Base-by-base conservation (phyloP, 2,797 vertebrate species). In the Lates japonicus region DNA sequence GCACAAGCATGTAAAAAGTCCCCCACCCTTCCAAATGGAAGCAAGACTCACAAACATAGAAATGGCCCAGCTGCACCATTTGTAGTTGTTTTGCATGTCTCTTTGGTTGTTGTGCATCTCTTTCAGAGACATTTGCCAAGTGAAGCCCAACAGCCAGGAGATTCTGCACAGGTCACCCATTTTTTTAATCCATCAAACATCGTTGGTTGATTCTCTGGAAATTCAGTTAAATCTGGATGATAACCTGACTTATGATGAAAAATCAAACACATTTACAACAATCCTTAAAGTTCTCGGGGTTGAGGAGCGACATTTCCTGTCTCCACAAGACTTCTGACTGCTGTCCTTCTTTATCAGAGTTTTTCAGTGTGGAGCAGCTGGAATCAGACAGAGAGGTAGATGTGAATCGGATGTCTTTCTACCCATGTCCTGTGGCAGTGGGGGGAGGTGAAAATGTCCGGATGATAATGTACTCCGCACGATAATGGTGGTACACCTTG, bases 401-500 rank as follows among this genome's bases (percentile, higher is more conserved):
- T 73, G 71, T 79, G 75, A 52, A 62, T 71, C 44, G 57, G 59
- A 49, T 58, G 33, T 57, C 37, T 78, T 39, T 62, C 35, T 63
- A n/a, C 22, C 62, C 41, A 44, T 77, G 74, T 65, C 66, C 61
- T 8, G 10, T 80, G 62, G 69, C 61, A 31, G 48, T n/a, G n/a
- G 57, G 72, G 52, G 41, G 44, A 9, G 58, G 74, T 64, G 64
- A 61, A 70, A 74, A 69, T 37, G 80, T 59, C 66, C 52, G 42
- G 68, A 71, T 22, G 59, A 87, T 87, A 88, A 90, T 83, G 78
- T 86, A 84, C 85, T 81, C 64, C 1, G 61, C 35, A 33, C 31
- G 39, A 81, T 84, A 84, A 87, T 77, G 81, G 84, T 83, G 81
- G 71, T 82, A 85, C 91, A 92, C 91, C 88, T 90, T 86, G 85